phyloP scores from a whole-genome alignment of 2,797 vertebrate genomes.

The Sebastes kiyomatsui region DNA sequence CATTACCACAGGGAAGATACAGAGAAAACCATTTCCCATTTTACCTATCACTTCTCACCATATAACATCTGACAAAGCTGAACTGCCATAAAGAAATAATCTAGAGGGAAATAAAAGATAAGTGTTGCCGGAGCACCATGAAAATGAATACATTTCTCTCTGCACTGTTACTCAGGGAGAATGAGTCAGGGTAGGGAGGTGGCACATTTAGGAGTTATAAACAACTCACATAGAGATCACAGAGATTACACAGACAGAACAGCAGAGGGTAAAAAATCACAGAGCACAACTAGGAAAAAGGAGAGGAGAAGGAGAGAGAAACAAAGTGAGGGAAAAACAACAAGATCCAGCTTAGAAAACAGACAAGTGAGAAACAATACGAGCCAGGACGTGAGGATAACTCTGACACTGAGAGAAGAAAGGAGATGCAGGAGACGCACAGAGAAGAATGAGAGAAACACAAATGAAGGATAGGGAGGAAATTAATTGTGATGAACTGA shows the following conservation, averaged over 20 bases:
- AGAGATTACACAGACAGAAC: constrained; percentile 61
- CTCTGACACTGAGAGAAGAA: constrained; percentile 31
- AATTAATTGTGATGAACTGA: background rate
- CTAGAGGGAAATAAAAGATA: constrained; percentile 71
- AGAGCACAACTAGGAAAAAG: constrained; percentile 26
- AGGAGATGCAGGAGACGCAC: constrained; percentile 11
- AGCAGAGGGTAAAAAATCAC: constrained; percentile 52
- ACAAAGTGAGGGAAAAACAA: constrained; percentile 23
- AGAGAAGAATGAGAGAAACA: background rate
- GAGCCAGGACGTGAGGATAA: constrained; percentile 35
- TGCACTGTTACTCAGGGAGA: constrained; percentile 60
- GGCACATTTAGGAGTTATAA: constrained; percentile 74
- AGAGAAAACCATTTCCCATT: constrained; percentile 23
- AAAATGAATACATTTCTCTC: constrained; percentile 63
- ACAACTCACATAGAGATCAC: constrained; percentile 66
- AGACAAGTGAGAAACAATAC: constrained; percentile 29
- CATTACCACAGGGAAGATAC: constrained; percentile 40
- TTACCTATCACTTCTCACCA: constrained; percentile 42
- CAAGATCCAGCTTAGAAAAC: constrained; percentile 36
- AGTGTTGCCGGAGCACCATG: constrained; percentile 51
- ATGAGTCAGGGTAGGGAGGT: constrained; percentile 58
- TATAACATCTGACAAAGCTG: constrained; percentile 56
- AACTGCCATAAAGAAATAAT: constrained; percentile 66
- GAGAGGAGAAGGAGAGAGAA: constrained; percentile 9
- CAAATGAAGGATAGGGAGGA: background rate